Evolutionary conservation across 1,140 invertebrate genomes (phyloP).

Genomic region (Sycophila sp.): DNA sequence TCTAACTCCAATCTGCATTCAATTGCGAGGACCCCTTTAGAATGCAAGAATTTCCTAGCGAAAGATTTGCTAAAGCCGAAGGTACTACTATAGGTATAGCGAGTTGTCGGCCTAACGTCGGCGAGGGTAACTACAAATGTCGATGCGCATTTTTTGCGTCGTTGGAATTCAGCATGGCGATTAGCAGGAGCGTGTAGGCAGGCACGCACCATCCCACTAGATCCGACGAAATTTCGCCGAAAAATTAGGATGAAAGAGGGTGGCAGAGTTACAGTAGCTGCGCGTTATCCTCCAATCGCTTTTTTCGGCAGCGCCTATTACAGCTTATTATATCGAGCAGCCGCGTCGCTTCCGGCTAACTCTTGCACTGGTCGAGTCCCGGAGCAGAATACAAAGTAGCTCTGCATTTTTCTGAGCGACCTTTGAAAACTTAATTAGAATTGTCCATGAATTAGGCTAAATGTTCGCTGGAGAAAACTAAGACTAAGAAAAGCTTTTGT

Average conservation of each 20-base stretch:
- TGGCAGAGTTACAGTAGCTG: constrained; percentile 24
- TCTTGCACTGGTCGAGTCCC: not conserved
- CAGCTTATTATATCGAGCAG: constrained; percentile 33
- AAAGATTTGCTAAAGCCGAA: no score
- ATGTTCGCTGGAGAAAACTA: no score
- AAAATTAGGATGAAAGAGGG: constrained; percentile 24
- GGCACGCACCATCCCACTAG: not conserved
- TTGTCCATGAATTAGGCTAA: no score
- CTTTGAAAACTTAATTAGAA: no score
- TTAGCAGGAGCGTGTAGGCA: not conserved
- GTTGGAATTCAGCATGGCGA: constrained; percentile 18
- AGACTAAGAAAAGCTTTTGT: no score
- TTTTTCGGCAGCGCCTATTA: constrained; percentile 10
- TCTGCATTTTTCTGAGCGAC: not conserved
- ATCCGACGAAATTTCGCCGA: constrained; percentile 24
- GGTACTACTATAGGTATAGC: no score
- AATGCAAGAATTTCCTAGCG: no score
- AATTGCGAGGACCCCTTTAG: no score
- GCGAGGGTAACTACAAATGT: no score
- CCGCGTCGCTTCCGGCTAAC: constrained; percentile 18
- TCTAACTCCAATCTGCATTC: no score
- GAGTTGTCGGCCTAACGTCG: no score
- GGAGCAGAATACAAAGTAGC: constrained; percentile 17
- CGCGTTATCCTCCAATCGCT: constrained; percentile 23
- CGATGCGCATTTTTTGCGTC: constrained; percentile 4